Evolutionary conservation across 2,888 invertebrate genomes (phyloP), one percentile per base, ranked within the genome.

Genomic region (Esperia sulphurella): DNA sequence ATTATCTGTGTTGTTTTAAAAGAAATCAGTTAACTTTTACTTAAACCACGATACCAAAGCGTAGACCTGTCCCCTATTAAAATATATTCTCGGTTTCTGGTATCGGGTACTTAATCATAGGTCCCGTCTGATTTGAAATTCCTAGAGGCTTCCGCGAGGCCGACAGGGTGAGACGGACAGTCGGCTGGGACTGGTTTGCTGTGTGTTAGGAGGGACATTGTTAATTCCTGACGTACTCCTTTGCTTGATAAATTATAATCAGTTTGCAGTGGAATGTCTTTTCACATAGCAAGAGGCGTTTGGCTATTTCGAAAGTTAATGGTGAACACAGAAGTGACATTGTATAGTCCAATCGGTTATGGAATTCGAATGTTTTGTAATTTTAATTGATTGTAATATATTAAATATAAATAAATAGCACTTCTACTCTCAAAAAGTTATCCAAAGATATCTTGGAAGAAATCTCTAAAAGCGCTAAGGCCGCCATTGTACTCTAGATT

Each of bases 41-140:
- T 41, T 41, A 41, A 12, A 41, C 41, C 10, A n/a, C 13, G 6
- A 14, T 14, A 43, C 12, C 30, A 14, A 29, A 41, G 12, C 13
- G 42, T 28, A 41, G 29, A 46, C 41, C 14, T 71, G 61, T 59
- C n/a, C 52, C 64, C 69, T 66, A 77, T 76, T 79, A 75, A 74
- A 75, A 72, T 66, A 63, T 65, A 70, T 62, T 67, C 67, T 55
- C 61, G 52, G 68, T 66, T 64, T 62, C 54, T 57, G 48, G 67
- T 73, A 75, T 75, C 71, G 54, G 59, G 57, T 58, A 60, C 60
- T 73, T 67, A 69, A 78, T 78, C 73, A 74, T 67, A 51, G 51
- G 52, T 47, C 65, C 65, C 51, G 60, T 52, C 46, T 62, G 69
- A 71, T 71, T 71, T 66, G 65, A 65, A 68, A 69, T 67, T 63